Conservation (phyloP, 2,797 vertebrate species). For the Phoeniculus purpureus region DNA sequence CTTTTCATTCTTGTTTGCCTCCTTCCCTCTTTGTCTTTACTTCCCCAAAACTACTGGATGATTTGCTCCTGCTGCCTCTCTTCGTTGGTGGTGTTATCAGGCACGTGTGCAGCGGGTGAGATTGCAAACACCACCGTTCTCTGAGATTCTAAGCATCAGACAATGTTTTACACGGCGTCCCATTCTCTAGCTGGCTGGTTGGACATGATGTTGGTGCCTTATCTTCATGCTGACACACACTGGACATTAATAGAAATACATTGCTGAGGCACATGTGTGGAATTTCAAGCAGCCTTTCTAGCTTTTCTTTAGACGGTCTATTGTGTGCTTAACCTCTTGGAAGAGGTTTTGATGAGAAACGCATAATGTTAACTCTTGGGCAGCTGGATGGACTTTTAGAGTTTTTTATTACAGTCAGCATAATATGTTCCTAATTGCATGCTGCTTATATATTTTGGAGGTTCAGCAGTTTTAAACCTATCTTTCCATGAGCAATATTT, state of each 20-base stretch:
- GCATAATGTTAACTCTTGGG: constrained; percentile 64
- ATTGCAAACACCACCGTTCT: constrained; percentile 77
- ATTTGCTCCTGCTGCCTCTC: background rate
- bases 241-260: constrained; percentile 90
- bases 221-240: constrained; percentile 90
- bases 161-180: constrained; percentile 78
- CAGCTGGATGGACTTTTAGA: background rate
- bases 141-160: constrained; percentile 76
- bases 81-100: constrained; percentile 69
- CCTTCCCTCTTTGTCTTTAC: background rate
- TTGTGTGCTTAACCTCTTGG: constrained; percentile 77
- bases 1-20: constrained; percentile 34
- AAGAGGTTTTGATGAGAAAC: constrained; percentile 77
- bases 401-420: constrained; percentile 4
- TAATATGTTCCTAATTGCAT: constrained; percentile 22
- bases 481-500: background rate
- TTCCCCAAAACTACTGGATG: background rate
- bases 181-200: constrained; percentile 82
- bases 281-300: constrained; percentile 82
- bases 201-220: constrained; percentile 86
- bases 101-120: constrained; percentile 60
- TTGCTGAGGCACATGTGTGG: constrained; percentile 78
- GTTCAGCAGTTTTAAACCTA: constrained; percentile 36
- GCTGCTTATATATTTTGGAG: constrained; percentile 6
- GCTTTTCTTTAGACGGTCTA: constrained; percentile 74